Conservation (phyloP, 2,113 vertebrate genomes). For the Hassar affinis region DNA sequence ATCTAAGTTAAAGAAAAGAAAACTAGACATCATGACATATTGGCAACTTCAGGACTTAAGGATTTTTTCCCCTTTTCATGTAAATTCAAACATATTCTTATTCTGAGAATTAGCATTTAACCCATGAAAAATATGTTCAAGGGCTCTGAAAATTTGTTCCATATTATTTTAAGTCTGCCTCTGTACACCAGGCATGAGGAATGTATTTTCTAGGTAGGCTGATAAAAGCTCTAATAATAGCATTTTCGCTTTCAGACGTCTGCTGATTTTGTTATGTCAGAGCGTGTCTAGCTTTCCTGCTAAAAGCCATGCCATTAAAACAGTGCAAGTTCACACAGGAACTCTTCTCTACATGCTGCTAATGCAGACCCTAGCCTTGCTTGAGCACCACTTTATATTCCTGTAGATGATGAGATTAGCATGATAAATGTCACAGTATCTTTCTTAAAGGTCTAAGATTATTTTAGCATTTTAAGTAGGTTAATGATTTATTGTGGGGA, state of each 20-base stretch:
- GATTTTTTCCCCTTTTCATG: background rate
- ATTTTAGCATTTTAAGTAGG: background rate
- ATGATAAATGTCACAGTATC: slow-evolving; percentile 49
- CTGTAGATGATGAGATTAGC: slow-evolving; percentile 33
- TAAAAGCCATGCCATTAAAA: slow-evolving; percentile 35
- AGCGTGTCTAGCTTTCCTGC: slow-evolving; percentile 19
- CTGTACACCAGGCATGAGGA: background rate
- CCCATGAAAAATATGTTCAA: background rate
- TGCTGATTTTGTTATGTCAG: slow-evolving; percentile 21
- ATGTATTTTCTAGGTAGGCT: background rate
- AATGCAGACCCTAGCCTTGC: slow-evolving; percentile 21
- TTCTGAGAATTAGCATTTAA: background rate
- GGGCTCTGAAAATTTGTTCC: background rate
- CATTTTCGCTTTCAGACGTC: slow-evolving; percentile 4
- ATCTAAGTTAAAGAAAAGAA: background rate
- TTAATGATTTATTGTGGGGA: background rate
- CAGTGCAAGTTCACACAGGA: slow-evolving; percentile 27
- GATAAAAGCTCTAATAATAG: slow-evolving; percentile 29
- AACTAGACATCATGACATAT: background rate
- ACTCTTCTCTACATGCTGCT: slow-evolving; percentile 29
- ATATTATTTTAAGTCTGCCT: background rate
- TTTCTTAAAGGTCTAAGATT: slow-evolving; percentile 39
- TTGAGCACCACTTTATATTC: slow-evolving; percentile 25
- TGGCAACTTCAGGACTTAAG: background rate
- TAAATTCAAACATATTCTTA: background rate